Percentiles rank a stretch among this genome's conserved stretches.
Evolutionary conservation across 2,888 invertebrate genomes (phyloP).

Genomic region (Escarpia spicata): DNA sequence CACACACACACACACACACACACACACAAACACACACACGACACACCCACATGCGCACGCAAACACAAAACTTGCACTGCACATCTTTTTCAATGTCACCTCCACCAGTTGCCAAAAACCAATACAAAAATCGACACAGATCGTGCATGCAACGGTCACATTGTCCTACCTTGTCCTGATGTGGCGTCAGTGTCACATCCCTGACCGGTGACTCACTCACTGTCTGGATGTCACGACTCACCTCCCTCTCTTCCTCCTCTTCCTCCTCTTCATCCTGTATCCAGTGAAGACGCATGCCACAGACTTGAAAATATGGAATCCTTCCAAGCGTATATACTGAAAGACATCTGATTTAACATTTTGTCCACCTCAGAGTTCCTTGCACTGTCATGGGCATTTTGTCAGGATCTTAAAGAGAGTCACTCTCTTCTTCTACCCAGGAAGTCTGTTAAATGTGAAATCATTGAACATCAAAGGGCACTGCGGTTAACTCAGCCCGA

Average conservation of each 20-base stretch:
- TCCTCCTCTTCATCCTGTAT: conserved; percentile 31
- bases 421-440: no score
- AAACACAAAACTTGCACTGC: neutral
- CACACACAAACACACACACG: neutral
- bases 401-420: no score
- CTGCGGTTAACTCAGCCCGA: no score
- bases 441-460: no score
- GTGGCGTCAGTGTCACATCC: conserved; percentile 51
- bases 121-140: neutral
- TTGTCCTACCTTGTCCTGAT: conserved; percentile 30
- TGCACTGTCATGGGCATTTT: no score
- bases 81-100: neutral
- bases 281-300: neutral
- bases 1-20: neutral
- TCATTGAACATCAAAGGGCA: no score
- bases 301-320: neutral
- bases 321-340: no score
- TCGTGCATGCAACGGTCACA: neutral
- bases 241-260: conserved; percentile 49
- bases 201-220: conserved; percentile 45
- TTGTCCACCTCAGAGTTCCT: no score
- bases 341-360: no score
- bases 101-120: neutral
- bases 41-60: neutral
- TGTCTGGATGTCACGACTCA: conserved; percentile 42